Percentiles rank a stretch among this genome's conserved stretches.
These are phyloP conservation scores for Hyaena hyaena DNA, from an alignment of 2,113 vertebrate genomes.

Conservation along the genomic window DNA sequence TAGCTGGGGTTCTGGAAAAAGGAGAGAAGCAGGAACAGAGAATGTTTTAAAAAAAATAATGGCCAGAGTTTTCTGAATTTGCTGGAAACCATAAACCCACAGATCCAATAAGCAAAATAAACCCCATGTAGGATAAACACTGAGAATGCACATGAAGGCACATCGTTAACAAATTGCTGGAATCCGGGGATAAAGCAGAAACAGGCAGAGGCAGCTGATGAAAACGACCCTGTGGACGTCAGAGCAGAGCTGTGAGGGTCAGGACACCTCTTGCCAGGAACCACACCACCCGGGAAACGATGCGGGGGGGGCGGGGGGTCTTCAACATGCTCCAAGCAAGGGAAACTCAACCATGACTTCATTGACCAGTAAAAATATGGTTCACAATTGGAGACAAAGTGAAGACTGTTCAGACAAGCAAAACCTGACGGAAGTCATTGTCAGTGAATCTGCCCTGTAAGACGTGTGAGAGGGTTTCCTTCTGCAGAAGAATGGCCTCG, in stretches of 20 bases:
- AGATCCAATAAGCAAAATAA: background rate
- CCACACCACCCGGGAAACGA: background rate
- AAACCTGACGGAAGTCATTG: background rate
- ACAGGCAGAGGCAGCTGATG: background rate
- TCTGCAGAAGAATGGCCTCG: background rate
- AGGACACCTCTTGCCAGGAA: background rate
- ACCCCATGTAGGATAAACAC: background rate
- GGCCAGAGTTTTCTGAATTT: background rate
- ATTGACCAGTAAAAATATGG: background rate
- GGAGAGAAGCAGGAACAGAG: background rate
- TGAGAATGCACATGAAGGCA: background rate
- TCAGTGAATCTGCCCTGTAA: background rate
- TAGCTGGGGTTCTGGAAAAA: background rate
- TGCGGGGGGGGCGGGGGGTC: background rate
- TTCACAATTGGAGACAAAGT: background rate
- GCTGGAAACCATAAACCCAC: background rate
- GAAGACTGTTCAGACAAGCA: background rate
- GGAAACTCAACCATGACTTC: background rate
- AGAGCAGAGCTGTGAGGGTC: background rate
- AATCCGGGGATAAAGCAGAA: background rate
- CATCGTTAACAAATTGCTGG: background rate
- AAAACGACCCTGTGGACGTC: background rate
- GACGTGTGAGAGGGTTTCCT: background rate
- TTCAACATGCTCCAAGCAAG: background rate
- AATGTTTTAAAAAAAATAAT: background rate